Evolutionary conservation across 2,888 invertebrate genomes (phyloP), one percentile per base, ranked within the genome.

Genomic region (Diabrotica balteata): DNA sequence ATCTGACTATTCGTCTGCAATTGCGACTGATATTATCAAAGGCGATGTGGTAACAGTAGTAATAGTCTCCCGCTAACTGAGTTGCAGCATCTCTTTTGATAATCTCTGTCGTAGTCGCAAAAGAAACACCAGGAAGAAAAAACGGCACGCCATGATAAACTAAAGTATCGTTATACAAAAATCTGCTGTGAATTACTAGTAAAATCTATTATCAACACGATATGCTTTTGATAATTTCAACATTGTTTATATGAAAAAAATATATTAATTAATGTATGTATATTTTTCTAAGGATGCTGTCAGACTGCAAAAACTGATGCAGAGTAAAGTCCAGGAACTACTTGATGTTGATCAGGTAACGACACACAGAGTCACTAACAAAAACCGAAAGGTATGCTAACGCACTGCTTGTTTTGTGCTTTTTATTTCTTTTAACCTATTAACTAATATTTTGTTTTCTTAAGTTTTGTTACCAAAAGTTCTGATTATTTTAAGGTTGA

Each of bases 281-380:
- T 47, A 47, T 9, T 10, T 47, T 71, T 84, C 82, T 63, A 76
- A 91, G 89, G 91, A 91, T 84, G 92, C 93, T 46, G 89, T 90
- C 4, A 89, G 89, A 78, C 85, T 94, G 64, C 91, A 92, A 82
- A 91, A 90, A 82, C 84, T 88, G 66, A 89, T 92, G 89, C 89
- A 90, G 79, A 85, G 86, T 63, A 92, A 91, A 85, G 90, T 90
- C 17, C 89, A 90, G 82, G 92, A 92, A 79, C 85, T 92, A 75
- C 85, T 89, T 82, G 90, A 88, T 78, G 86, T 88, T 75, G 88
- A 88, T 82, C 87, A 88, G 85, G 88, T 87, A 85, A 32, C 32
- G 32, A 86, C 84, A 79, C 72, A 83, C 81, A 83, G 81, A 82
- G 81, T 82, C 81, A 84, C 83, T 84, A 84, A 84, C 83, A 84